Evolutionary conservation across 2,888 invertebrate species (phyloP).

Genomic region (Xestia rhomboidea): DNA sequence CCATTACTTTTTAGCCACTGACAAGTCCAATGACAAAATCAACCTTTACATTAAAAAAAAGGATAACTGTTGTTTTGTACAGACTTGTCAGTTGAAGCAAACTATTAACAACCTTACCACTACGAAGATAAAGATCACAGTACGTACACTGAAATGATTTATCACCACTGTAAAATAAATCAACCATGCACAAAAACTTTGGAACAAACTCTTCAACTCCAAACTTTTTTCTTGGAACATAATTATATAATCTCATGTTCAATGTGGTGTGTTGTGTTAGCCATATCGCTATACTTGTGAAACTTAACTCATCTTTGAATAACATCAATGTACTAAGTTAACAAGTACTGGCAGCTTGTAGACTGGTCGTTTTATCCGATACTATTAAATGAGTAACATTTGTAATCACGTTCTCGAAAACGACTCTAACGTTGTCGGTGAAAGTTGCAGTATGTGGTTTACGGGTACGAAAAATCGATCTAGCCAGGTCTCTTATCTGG

Average conservation of each 20-base stretch:
- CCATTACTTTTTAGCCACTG: no score
- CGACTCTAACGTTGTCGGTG: no score
- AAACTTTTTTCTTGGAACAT: background rate
- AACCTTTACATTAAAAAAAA: background rate
- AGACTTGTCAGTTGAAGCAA: background rate
- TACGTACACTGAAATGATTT: background rate
- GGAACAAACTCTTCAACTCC: background rate
- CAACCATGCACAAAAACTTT: background rate
- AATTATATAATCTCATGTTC: constrained; percentile 17
- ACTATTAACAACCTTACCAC: background rate
- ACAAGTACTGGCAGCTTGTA: constrained; percentile 19
- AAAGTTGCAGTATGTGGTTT: no score
- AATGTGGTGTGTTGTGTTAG: constrained; percentile 28
- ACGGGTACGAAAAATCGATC: no score
- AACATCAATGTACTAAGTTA: constrained; percentile 9
- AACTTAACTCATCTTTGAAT: constrained; percentile 39
- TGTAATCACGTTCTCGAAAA: no score
- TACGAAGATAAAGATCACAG: background rate
- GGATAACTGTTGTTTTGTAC: background rate
- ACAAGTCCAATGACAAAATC: no score
- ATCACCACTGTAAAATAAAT: background rate
- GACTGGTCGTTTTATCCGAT: background rate
- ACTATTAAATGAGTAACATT: no score
- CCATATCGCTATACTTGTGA: constrained; percentile 25
- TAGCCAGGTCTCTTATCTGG: no score